Base-by-base conservation (phyloP, 2,797 vertebrate genomes). In the Australoheros facetus region DNA sequence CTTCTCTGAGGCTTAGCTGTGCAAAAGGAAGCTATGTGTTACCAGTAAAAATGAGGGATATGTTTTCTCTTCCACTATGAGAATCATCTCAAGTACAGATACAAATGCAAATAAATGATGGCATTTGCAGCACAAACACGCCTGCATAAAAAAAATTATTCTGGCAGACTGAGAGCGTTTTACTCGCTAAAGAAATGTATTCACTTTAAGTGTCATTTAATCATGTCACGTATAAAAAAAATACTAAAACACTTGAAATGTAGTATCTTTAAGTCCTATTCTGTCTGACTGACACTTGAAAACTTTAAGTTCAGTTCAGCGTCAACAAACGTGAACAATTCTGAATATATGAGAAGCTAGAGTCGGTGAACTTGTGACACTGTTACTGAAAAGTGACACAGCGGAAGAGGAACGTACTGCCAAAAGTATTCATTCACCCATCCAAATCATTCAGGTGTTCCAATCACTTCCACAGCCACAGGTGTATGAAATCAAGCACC, bases 1-100 rank as follows among this genome's bases (percentile, higher is more conserved):
- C 73, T 45, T 77, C 58, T 11, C 62, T 30, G 51, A 77, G 71
- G 66, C n/a, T 5, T 13, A 73, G 77, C 26, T 13, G 12, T 51
- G 70, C 5, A 23, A 60, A 71, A 32, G 6, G 39, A 78, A 17
- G 57, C 28, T 82, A 55, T 56, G 42, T 26, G 16, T 45, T 19
- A 34, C 34, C 64, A 16, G 37, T 12, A 5, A 56, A 42, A 55
- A 58, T n/a, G 45, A 2, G 4, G 21, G 4, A 58, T 28, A 0
- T 26, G 11, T 48, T 4, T 48, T 66, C 62, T 48, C 11, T 16
- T 48, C 42, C 48, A 28, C 23, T 66, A 45, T 19, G 45, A 45
- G 62, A 66, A 66, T 16, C 45, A 26, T 66, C 16, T 19, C 16
- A 28, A 1, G 1, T 69, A 51, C 62, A 69, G 62, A 51, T 69